Evolutionary conservation across 2,888 invertebrate species (phyloP), one percentile per base, ranked within the genome.

Genomic region (Lumbricus terrestris): DNA sequence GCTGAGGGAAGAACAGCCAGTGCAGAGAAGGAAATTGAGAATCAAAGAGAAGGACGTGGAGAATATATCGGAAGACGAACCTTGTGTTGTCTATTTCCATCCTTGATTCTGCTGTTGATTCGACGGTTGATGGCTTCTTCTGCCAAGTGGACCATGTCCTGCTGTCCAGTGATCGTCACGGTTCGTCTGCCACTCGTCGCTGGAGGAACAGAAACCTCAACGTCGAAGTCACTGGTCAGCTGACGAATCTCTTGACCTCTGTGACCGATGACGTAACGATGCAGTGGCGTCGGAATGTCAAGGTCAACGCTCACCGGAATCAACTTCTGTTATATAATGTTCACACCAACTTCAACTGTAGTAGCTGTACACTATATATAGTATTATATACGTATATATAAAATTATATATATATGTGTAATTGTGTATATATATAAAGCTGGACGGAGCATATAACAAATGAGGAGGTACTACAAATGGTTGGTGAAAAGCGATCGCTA

Each of bases 231-330:
- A n/a, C 11, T n/a, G 69, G 29, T 69, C 69, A 69, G 69, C 69
- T 69, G 69, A 69, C 69, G 69, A 69, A 69, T n/a, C 69, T 69
- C 69, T n/a, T 69, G 69, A n/a, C 69, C 69, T 69, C 69, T 69
- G 69, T 69, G 69, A 69, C 69, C 69, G 69, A 69, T 69, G 69
- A 69, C 8, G 69, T 69, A 69, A n/a, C 69, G 69, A 11, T 69
- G 69, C 69, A 69, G 69, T 29, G 29, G 69, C 0, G 8, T 29
- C 29, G 69, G 69, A 69, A 69, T 69, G 69, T 69, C 69, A 69
- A 69, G 69, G 69, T 69, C n/a, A 69, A 69, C n/a, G 29, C 29
- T 69, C 69, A 69, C 69, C n/a, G 69, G 69, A 69, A 69, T 69
- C 69, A 69, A 69, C 69, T 69, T 16, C 69, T 69, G 69, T n/a